Conservation (phyloP, 2,797 vertebrate genomes). For the Aplochiton taeniatus region DNA sequence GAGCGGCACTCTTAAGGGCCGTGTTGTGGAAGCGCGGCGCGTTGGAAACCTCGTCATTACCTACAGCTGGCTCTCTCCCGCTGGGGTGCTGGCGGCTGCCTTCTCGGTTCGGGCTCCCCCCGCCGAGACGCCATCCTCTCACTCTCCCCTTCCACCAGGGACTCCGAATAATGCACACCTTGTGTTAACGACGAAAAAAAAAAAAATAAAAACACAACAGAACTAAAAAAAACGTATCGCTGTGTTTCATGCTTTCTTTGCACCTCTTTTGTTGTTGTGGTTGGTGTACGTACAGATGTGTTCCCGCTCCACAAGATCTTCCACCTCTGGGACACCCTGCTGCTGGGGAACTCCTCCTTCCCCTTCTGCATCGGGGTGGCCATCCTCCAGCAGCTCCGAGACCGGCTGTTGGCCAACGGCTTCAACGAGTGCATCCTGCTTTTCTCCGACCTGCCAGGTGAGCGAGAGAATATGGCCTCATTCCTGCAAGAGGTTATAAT, state of each 20-base stretch:
- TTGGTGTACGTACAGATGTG: constrained; percentile 73
- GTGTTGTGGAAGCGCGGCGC: too few species aligned
- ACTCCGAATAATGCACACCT: too few species aligned
- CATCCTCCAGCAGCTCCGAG: constrained; percentile 93
- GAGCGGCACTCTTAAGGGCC: too few species aligned
- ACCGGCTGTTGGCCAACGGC: constrained; percentile 93
- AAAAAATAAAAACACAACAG: too few species aligned
- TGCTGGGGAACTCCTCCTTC: constrained; percentile 96
- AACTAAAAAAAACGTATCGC: too few species aligned
- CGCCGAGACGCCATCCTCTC: too few species aligned
- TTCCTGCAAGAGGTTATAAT: not conserved
- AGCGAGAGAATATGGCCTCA: constrained; percentile 21
- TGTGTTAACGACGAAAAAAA: too few species aligned
- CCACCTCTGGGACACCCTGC: constrained; percentile 96
- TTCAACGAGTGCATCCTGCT: constrained; percentile 99
- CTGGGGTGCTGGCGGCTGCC: too few species aligned
- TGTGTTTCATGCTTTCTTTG: not conserved
- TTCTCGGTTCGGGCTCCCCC: too few species aligned
- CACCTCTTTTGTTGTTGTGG: not conserved
- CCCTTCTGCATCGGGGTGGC: constrained; percentile 98
- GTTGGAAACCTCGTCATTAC: too few species aligned
- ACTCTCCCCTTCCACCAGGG: too few species aligned
- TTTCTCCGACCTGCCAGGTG: constrained; percentile 98
- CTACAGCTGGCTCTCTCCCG: too few species aligned
- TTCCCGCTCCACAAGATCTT: constrained; percentile 98